Evolutionary conservation across 2,888 invertebrate genomes (phyloP), one percentile per base, ranked within the genome.

Genomic region (Danaus chrysippus): DNA sequence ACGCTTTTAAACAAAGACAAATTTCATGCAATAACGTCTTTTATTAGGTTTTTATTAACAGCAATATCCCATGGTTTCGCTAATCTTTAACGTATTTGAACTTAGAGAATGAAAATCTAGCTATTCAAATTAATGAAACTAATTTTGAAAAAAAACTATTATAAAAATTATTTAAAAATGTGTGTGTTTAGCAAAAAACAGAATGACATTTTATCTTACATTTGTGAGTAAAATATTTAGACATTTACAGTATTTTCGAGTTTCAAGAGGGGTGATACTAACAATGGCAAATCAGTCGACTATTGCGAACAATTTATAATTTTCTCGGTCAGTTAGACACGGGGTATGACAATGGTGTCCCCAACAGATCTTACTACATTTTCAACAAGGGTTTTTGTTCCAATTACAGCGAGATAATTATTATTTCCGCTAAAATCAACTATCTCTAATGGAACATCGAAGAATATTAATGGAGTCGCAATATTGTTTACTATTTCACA

Each of bases 301-400:
- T 63, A 69, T 82, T 76, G 80, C 76, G 77, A 72, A 79, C 83
- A 86, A 89, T 88, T 89, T 87, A 76, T 75, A 81, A 87, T 86
- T 83, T 79, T 76, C 77, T 75, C 86, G 90, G 90, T 87, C 90
- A 89, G 84, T 82, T 81, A 75, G 72, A 67, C 71, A 64, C 70
- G 71, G 76, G 79, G 70, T 69, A 71, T 65, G 72, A 86, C 86
- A 87, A 87, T 84, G 73, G 79, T 86, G 89, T 89, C 90, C 86
- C 83, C 76, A 68, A 76, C 90, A 90, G 89, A 82, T 78, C 78
- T 76, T 76, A 76, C 79, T 75, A 68, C 76, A 76, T 77, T 76
- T 81, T 84, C 84, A 86, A 90, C 86, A 86, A 86, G 86, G 87
- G 87, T 81, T 85, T 87, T 86, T 83, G 77, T 79, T 80, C 81